Evolutionary conservation across 2,888 invertebrate species (phyloP), one percentile per base, ranked within the genome.

Genomic region (Nomada hirtipes): DNA sequence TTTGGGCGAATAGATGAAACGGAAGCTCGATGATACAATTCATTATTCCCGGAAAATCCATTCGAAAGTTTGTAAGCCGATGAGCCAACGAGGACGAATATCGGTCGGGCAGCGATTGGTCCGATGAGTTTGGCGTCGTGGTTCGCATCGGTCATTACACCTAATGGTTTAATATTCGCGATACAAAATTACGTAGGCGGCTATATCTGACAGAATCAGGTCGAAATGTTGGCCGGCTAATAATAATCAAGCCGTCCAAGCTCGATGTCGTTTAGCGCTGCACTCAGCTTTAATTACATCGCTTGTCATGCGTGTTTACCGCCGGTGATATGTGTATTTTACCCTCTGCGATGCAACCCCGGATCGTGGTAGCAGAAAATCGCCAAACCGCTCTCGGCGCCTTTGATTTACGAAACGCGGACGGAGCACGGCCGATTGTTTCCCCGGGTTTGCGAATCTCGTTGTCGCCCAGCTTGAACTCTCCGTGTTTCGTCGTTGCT

Each of bases 211-310:
- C 80, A 77, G 83, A 85, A 86, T 85, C 88, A 67, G 86, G 85
- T 80, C 83, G 85, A 84, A 82, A 88, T 81, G 88, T 84, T 88
- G 82, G 79, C 81, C 79, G 70, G 86, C 68, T 88, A 88, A 87
- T 87, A 87, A 87, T 87, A 87, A 87, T 88, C 87, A 86, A 88
- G 76, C 82, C 82, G 81, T 76, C 72, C 79, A 75, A 79, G 86
- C 83, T 82, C 85, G 83, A 83, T 82, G 79, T 87, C 83, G 87
- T 87, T 85, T 83, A 74, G 83, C 79, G 53, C 69, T 76, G 81
- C 88, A 87, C 87, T 87, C 88, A 83, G 86, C 86, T 86, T 88
- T 88, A 88, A 88, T 88, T 88, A 88, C 88, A 83, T 86, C 86
- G 78, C 79, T 88, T 87, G 87, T 87, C 87, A 82, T 82, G 74